Evolutionary conservation across 2,888 invertebrate species (phyloP).

Genomic region (Cataglyphis altisquamis): DNA sequence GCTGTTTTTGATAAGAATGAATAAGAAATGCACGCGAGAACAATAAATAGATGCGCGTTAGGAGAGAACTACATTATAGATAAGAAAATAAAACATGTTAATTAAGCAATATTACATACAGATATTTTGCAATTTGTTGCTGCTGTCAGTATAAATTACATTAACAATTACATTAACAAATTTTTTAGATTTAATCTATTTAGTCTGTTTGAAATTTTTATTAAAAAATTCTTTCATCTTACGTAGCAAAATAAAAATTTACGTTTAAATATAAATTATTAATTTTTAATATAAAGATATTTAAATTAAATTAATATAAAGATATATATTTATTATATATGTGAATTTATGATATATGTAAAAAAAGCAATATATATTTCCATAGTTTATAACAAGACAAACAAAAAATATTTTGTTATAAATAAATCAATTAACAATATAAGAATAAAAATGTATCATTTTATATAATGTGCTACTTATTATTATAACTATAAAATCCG

Average conservation of each 20-base stretch:
- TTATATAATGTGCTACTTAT: neutral
- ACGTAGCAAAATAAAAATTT: no score
- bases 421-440: neutral
- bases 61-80: neutral
- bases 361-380: neutral
- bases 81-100: neutral
- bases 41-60: neutral
- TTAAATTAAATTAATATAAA: neutral
- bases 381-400: neutral
- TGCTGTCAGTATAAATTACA: neutral
- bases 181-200: neutral
- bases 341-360: neutral
- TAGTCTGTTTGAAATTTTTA: no score
- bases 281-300: neutral
- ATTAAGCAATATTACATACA: neutral
- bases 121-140: constrained; percentile 2
- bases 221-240: no score
- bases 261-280: no score
- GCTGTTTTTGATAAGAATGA: neutral
- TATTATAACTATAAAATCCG: neutral
- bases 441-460: constrained; percentile 7
- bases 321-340: neutral
- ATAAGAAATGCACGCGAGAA: neutral
- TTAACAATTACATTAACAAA: neutral
- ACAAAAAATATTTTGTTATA: neutral